These are phyloP conservation scores for Muntiacus reevesi DNA, from an alignment of 2,113 vertebrate species.

Conservation along the genomic window DNA sequence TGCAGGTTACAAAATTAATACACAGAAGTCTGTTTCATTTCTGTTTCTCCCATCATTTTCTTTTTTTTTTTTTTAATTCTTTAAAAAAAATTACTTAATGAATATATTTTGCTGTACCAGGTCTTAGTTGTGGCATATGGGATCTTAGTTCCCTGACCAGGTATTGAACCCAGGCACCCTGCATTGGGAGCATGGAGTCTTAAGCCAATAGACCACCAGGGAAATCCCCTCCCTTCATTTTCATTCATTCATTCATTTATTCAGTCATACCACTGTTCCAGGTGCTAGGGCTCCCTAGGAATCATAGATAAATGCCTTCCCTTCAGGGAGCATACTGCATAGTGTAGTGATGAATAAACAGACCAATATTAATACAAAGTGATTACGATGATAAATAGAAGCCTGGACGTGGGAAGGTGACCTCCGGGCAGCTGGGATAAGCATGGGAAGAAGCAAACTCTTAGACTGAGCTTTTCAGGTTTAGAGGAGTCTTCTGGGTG, in stretches of 20 bases:
- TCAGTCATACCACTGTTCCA: background rate
- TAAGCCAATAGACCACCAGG: background rate
- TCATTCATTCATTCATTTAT: background rate
- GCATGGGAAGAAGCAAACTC: background rate
- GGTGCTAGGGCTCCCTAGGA: background rate
- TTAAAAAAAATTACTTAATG: background rate
- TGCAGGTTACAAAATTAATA: background rate
- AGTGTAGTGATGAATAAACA: background rate
- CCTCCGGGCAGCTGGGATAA: background rate
- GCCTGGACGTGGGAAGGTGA: background rate
- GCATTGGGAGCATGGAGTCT: background rate
- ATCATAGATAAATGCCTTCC: background rate
- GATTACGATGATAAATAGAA: background rate
- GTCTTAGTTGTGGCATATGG: background rate
- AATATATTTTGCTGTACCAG: background rate
- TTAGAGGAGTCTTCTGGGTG: background rate
- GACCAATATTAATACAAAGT: background rate
- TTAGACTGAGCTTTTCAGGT: background rate
- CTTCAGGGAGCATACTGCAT: background rate
- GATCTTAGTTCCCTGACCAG: background rate
- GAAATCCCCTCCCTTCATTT: background rate
- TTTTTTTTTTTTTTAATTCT: background rate
- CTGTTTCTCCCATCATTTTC: background rate
- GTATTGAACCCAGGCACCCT: background rate
- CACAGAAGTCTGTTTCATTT: background rate